Percentiles rank a stretch among this genome's conserved stretches.
phyloP scores from a whole-genome alignment of 2,797 vertebrate genomes.

The Naso thynnoides region DNA sequence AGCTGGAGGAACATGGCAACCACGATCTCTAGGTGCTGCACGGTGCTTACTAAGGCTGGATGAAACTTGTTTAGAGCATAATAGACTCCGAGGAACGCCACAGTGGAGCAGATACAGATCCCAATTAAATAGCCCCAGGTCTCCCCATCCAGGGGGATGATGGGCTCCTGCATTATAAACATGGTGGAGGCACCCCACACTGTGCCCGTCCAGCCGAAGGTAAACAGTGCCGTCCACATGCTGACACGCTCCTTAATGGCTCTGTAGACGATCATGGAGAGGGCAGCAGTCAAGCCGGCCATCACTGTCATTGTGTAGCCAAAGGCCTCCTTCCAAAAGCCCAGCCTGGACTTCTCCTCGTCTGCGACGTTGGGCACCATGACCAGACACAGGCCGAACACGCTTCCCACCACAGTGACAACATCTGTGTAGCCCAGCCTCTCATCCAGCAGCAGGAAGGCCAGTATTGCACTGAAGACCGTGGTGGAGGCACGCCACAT shows the following conservation, averaged over 20 bases:
- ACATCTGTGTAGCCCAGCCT: slow-evolving; percentile 91
- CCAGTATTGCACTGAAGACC: slow-evolving; percentile 94
- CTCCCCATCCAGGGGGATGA: slow-evolving; percentile 94
- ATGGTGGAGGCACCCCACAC: slow-evolving; percentile 96
- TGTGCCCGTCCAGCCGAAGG: slow-evolving; percentile 97
- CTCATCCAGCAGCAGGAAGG: slow-evolving; percentile 95
- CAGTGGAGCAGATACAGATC: slow-evolving; percentile 97
- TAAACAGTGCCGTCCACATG: slow-evolving; percentile 99
- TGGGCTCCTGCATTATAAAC: slow-evolving; percentile 98
- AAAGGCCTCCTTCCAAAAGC: slow-evolving; percentile 98
- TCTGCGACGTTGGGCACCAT: slow-evolving; percentile 96
- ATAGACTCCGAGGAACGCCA: slow-evolving; percentile 97
- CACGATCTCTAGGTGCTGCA: slow-evolving; percentile 98
- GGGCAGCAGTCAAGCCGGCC: slow-evolving; percentile 96
- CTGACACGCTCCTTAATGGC: slow-evolving; percentile 97
- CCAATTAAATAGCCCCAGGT: slow-evolving; percentile 97
- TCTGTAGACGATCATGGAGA: slow-evolving; percentile 98
- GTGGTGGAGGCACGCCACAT: slow-evolving; percentile 99
- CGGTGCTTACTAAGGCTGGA: slow-evolving; percentile 96
- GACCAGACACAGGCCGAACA: slow-evolving; percentile 95
- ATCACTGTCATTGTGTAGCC: slow-evolving; percentile 98
- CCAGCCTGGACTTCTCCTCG: slow-evolving; percentile 91
- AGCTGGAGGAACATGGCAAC: slow-evolving; percentile 97
- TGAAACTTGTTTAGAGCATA: slow-evolving; percentile 97
- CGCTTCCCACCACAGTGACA: slow-evolving; percentile 91